These are phyloP conservation scores for Chromis chromis DNA, from an alignment of 2,797 vertebrate species.

Conservation along the genomic window DNA sequence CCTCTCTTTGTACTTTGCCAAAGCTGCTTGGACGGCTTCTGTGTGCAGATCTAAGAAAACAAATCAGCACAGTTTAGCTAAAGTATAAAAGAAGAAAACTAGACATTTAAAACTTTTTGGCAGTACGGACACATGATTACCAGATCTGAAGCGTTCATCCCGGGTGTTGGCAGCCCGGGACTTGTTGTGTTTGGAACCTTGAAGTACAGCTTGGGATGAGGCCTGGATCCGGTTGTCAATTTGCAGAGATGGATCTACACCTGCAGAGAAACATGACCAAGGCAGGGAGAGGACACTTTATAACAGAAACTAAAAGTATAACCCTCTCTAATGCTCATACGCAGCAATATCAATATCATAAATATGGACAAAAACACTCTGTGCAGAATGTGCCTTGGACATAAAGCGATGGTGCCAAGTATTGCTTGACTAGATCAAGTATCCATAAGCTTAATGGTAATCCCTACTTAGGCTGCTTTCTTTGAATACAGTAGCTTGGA, in stretches of 20 bases:
- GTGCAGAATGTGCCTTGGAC: slow-evolving; percentile 15
- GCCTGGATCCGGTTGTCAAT: slow-evolving; percentile 87
- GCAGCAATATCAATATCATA: slow-evolving; percentile 13
- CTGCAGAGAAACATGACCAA: slow-evolving; percentile 73
- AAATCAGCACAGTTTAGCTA: slow-evolving; percentile 39
- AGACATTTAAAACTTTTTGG: slow-evolving; percentile 14
- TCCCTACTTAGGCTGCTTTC: slow-evolving; percentile 56
- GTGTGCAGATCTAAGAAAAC: slow-evolving; percentile 90
- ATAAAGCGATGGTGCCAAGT: slow-evolving; percentile 13
- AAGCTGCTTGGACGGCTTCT: slow-evolving; percentile 96
- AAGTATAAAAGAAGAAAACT: slow-evolving; percentile 8
- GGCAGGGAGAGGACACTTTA: slow-evolving; percentile 3
- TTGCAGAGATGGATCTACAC: slow-evolving; percentile 92
- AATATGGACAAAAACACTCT: slow-evolving; percentile 11
- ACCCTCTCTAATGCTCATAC: slow-evolving; percentile 2
- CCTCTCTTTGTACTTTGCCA: slow-evolving; percentile 95
- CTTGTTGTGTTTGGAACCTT: slow-evolving; percentile 87
- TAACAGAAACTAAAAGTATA: not conserved
- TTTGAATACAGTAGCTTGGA: slow-evolving; percentile 51
- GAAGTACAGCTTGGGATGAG: slow-evolving; percentile 81
- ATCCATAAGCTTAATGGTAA: slow-evolving; percentile 59
- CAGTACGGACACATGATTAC: slow-evolving; percentile 76
- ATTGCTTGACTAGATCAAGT: slow-evolving; percentile 48
- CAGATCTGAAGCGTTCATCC: slow-evolving; percentile 96
- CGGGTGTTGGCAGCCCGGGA: slow-evolving; percentile 88